Conservation (phyloP, 2,113 vertebrate species). For the Arothron firmamentum region DNA sequence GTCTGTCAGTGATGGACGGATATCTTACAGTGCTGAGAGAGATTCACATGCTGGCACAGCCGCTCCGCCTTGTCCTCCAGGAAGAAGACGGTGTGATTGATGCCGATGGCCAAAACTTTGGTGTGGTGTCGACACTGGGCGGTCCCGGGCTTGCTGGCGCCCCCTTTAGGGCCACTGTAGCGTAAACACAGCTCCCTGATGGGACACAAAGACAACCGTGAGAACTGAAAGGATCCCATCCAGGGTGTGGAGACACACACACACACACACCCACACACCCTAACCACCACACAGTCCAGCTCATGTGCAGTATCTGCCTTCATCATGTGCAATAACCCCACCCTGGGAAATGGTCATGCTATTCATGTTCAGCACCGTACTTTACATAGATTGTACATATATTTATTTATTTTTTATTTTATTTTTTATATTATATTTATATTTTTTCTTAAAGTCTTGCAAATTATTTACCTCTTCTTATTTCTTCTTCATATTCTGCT, state of each 20-base stretch:
- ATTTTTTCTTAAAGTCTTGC: no score
- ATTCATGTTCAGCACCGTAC: no score
- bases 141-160: neutral
- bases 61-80: neutral
- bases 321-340: no score
- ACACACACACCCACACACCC: no score
- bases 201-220: conserved; percentile 11
- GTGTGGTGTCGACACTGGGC: conserved; percentile 48
- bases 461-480: no score
- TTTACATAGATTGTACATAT: no score
- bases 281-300: no score
- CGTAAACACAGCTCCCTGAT: conserved; percentile 39
- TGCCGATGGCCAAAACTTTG: accelerated
- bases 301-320: no score
- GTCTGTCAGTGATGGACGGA: neutral
- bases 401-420: no score
- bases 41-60: conserved; percentile 23
- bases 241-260: neutral
- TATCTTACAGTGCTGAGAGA: conserved; percentile 57
- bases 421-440: no score
- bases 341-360: no score
- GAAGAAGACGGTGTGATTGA: conserved; percentile 51
- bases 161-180: neutral
- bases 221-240: neutral
- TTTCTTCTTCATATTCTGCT: no score